These are phyloP conservation scores for Acanthacorydalis orientalis DNA, from an alignment of 2,888 invertebrate species.

Conservation along the genomic window DNA sequence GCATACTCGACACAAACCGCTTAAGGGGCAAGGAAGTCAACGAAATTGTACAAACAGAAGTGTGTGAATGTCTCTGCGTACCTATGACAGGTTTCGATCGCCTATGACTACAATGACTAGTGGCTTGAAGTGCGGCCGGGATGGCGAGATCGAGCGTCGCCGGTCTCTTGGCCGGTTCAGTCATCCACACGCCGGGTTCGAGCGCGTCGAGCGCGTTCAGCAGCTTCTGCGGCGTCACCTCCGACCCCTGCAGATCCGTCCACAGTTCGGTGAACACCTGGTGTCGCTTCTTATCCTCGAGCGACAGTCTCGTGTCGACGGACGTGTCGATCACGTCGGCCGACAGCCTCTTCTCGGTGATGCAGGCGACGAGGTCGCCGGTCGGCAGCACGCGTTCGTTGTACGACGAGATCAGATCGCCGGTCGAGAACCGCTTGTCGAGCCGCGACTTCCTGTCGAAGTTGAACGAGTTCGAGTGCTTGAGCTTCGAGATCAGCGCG, in stretches of 20 bases:
- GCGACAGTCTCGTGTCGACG: constrained; percentile 33
- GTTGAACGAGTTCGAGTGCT: constrained; percentile 5
- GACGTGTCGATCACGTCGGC: constrained; percentile 1
- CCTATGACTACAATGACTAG: constrained; percentile 22
- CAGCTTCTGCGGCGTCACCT: constrained; percentile 42
- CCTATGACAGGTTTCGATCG: constrained; percentile 23
- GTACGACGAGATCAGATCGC: constrained; percentile 13
- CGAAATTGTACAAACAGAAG: too few relatives aligned
- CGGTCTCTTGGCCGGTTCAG: constrained; percentile 40
- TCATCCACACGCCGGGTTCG: constrained; percentile 47
- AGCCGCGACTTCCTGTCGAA: constrained; percentile 5
- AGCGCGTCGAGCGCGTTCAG: constrained; percentile 45
- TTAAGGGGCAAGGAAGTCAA: too few relatives aligned
- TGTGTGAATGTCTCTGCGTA: too few relatives aligned
- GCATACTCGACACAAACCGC: too few relatives aligned
- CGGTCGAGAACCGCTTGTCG: constrained; percentile 11
- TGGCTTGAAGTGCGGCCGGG: constrained; percentile 18
- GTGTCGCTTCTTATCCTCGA: constrained; percentile 45
- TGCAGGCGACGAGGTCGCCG: constrained; percentile 20
- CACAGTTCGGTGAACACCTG: constrained; percentile 44
- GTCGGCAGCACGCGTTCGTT: constrained; percentile 30
- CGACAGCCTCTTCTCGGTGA: constrained; percentile 17
- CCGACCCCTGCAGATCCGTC: constrained; percentile 45
- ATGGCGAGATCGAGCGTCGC: constrained; percentile 52
- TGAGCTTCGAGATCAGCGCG: not conserved